Evolutionary conservation across 1,140 invertebrate genomes (phyloP), one percentile per base, ranked within the genome.

Genomic region (Zophobas atratus): DNA sequence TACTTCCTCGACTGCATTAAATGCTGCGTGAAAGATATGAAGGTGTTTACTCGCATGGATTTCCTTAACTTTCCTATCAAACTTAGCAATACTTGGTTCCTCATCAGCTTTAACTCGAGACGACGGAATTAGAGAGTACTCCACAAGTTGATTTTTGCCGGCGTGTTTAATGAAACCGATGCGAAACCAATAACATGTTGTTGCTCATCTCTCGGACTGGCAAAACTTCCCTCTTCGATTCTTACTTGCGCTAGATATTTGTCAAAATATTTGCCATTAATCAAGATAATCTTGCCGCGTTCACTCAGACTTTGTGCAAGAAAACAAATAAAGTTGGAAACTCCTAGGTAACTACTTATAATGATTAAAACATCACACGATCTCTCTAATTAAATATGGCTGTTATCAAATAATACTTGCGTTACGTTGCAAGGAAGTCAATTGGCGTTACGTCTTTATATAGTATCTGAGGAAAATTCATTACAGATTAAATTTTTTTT

Each of bases 321-420:
- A 83, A 82, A 83, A 82, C 82, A 83, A 83, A 81, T 83, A 82
- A 82, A 82, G 81, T 81, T 80, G 43, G 53, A 70, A 77, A 80
- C 71, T 82, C 63, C 77, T 78, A 81, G 76, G 76, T 79, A 81
- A 77, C 81, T 83, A 82, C 82, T 83, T 79, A 83, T 80, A 80
- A 83, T 83, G 82, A 83, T 83, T 83, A 83, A 83, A 83, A 81
- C 82, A 83, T 82, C 81, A 83, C 82, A 82, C 79, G 79, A 79
- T 76, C 75, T 73, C 73, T 76, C 80, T 81, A 82, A 82, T 82
- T 82, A 82, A 81, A 82, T 82, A 76, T 76, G 77, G 51, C 60
- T 51, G 49, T 8, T 72, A 20, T 20, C 20, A 20, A 20, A 20
- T 20, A 20, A 20, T 20, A 20, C 20, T 20, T 20, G 20, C 20